These are phyloP conservation scores for Sebastes kiyomatsui DNA, from an alignment of 2,797 vertebrate species.

Conservation along the genomic window DNA sequence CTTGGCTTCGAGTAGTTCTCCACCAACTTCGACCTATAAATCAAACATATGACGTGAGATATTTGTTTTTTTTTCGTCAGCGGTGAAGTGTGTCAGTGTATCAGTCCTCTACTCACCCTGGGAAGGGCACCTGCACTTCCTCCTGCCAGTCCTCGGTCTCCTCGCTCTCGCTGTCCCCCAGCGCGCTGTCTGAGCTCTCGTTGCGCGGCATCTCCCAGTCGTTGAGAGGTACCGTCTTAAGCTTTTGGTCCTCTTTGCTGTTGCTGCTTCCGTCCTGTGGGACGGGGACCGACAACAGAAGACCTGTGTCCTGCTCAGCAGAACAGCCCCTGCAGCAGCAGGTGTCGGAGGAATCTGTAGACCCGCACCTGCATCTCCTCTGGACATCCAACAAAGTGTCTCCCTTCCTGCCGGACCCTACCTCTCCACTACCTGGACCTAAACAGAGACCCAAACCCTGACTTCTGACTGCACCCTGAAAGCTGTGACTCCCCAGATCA, in stretches of 20 bases:
- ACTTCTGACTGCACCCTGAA: constrained; percentile 1
- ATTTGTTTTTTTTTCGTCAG: too few species aligned
- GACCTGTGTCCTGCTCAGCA: constrained; percentile 88
- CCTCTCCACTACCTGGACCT: constrained; percentile 12
- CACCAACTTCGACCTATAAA: constrained; percentile 90
- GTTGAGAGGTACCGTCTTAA: constrained; percentile 77
- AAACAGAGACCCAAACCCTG: constrained; percentile 39
- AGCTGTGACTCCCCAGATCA: constrained; percentile 15
- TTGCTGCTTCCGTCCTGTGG: constrained; percentile 79
- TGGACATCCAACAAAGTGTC: constrained; percentile 57
- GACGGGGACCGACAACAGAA: constrained; percentile 82
- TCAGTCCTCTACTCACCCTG: constrained; percentile 82
- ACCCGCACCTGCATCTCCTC: constrained; percentile 81
- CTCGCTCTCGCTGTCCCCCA: constrained; percentile 99
- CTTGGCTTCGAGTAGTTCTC: constrained; percentile 95
- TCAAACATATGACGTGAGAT: constrained; percentile 1
- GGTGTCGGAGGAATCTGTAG: constrained; percentile 76
- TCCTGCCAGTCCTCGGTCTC: constrained; percentile 96
- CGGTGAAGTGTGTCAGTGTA: neutral
- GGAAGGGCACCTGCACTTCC: constrained; percentile 93
- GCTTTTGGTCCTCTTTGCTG: constrained; percentile 82
- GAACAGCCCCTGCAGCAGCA: constrained; percentile 87
- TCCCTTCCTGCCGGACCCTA: constrained; percentile 37
- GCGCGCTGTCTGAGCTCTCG: constrained; percentile 97
- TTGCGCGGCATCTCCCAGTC: constrained; percentile 99